Conservation (phyloP, 2,888 invertebrate species). For the Xestia xanthographa region DNA sequence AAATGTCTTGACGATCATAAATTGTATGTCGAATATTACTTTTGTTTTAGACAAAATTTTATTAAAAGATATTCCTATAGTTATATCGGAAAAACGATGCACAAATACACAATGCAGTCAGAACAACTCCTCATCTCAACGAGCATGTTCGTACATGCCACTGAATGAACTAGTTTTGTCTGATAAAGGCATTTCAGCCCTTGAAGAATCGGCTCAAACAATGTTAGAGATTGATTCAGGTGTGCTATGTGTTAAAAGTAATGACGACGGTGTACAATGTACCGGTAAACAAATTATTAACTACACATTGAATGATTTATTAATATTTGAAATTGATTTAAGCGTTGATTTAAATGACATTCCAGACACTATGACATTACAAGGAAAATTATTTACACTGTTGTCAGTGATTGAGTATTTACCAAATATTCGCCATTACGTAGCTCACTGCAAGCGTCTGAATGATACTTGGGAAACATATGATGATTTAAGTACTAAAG, state of each 20-base stretch:
- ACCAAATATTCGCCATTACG: constrained; percentile 37
- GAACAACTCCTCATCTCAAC: too few relatives aligned
- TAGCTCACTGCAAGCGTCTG: constrained; percentile 42
- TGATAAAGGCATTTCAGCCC: constrained; percentile 46
- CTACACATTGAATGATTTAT: constrained; percentile 49
- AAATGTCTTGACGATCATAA: too few relatives aligned
- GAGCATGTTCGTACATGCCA: constrained; percentile 21
- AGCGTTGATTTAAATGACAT: constrained; percentile 18
- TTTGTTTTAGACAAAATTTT: too few relatives aligned
- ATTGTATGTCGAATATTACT: too few relatives aligned
- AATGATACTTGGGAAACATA: constrained; percentile 2
- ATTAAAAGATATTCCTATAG: too few relatives aligned
- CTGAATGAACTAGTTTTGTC: constrained; percentile 34
- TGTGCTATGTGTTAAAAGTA: constrained; percentile 41
- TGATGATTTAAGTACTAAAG: too few relatives aligned
- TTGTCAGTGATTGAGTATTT: constrained; percentile 45
- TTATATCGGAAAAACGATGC: too few relatives aligned
- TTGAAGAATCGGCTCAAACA: constrained; percentile 43
- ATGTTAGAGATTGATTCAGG: constrained; percentile 47
- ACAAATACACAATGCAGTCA: too few relatives aligned
- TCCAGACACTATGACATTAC: too few relatives aligned
- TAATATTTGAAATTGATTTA: constrained; percentile 50
- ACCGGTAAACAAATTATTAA: constrained; percentile 47
- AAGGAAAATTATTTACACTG: too few relatives aligned
- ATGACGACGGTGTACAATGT: constrained; percentile 46